Base-by-base conservation (phyloP, 1,140 invertebrate species). In the Octopus bimaculoides region DNA sequence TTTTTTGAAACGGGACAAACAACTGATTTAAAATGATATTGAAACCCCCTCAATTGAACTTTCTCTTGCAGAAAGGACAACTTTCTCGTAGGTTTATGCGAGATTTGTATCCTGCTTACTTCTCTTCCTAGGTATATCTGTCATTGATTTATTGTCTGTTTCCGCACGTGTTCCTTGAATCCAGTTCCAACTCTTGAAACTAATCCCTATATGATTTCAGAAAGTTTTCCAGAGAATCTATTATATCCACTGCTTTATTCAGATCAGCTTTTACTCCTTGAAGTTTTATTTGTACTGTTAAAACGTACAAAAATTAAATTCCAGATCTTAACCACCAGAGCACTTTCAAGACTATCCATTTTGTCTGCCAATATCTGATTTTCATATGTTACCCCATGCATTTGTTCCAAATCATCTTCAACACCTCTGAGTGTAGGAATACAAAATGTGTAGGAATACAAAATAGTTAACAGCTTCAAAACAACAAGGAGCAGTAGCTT, bases 261-360 rank as follows among this genome's bases (percentile, higher is more conserved):
- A 79, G 53, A 55, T 79, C 78, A 53, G 52, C 14, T 10, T 52
- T 0, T 4, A 66, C 9, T 1, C 10, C 54, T 55, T 77, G 79
- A n/a, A 54, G 52, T 26, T 55, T 80, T 77, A 71, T 55, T 80
- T 55, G 79, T 80, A 54, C 41, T 54, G 53, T 77, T 74, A n/a
- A 74, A 75, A 3, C 78, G 71, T 79, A 56, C 78, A 54, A 26
- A 53, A 54, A 75, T 74, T 54, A 54, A 77, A 41, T 79, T 54
- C 71, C 69, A 79, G 5, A 75, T 61, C 53, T 76, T 53, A 54
- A 5, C 17, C 74, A 76, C 77, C 9, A 61, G 56, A 61, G 17
- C 56, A 61, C 9, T 76, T 77, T 80, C 79, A 71, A 80, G 73
- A 76, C 54, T 5, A n/a, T 61, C 54, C 79, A 75, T 80, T 69